Percentiles rank a stretch among this genome's conserved stretches.
Evolutionary conservation across 2,888 invertebrate species (phyloP).

Genomic region (Phorcus lineatus): DNA sequence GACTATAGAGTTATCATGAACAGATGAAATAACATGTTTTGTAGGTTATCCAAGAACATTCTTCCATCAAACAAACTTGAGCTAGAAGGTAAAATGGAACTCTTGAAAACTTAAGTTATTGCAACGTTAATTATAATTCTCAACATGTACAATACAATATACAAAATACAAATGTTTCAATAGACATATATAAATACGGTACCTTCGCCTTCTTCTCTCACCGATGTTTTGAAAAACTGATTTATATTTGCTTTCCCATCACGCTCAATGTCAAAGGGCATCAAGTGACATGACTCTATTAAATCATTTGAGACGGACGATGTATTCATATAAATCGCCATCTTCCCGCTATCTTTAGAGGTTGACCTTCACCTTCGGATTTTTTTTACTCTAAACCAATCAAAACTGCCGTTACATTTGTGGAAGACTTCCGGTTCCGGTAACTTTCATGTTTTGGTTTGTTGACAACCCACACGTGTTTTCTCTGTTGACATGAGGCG

Average conservation of each 20-base stretch:
- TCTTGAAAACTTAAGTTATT: no score
- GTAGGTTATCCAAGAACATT: no score
- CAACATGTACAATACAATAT: no score
- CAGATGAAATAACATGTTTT: no score
- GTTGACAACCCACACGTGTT: background rate
- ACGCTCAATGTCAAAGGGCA: constrained; percentile 57
- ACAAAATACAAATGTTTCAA: no score
- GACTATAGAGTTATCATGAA: no score
- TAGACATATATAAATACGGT: background rate
- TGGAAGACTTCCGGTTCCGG: background rate
- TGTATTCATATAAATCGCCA: constrained; percentile 37
- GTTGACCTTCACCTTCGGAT: constrained; percentile 22
- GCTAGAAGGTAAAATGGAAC: no score
- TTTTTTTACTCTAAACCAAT: background rate
- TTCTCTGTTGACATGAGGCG: constrained; percentile 36
- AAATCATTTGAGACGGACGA: background rate
- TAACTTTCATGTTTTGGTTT: background rate
- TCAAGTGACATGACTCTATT: constrained; percentile 44
- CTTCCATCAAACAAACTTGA: no score
- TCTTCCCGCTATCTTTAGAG: constrained; percentile 29
- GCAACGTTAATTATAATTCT: no score
- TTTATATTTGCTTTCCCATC: constrained; percentile 56
- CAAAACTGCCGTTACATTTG: background rate
- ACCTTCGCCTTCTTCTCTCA: constrained; percentile 39
- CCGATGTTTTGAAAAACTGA: constrained; percentile 52